Evolutionary conservation across 2,888 invertebrate genomes (phyloP).

Genomic region (Margaritifera margaritifera): DNA sequence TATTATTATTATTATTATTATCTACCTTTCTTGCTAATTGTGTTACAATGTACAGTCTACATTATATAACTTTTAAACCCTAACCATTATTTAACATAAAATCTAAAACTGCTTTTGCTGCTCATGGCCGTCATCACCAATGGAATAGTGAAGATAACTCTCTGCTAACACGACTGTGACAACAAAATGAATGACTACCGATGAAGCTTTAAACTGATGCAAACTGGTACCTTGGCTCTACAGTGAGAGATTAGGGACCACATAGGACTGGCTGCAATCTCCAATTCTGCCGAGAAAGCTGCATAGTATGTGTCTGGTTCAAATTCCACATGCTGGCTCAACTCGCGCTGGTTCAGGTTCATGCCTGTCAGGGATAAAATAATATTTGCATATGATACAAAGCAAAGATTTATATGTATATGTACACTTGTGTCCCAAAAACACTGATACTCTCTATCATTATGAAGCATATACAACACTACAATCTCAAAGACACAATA

Average conservation of each 20-base stretch:
- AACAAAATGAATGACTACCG: no score
- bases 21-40: no score
- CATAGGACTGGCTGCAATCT: slow-evolving; percentile 98
- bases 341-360: slow-evolving; percentile 95
- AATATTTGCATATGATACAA: slow-evolving; percentile 1
- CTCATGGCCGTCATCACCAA: no score
- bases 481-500: no score
- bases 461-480: no score
- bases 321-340: slow-evolving; percentile 93
- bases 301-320: slow-evolving; percentile 98
- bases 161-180: no score
- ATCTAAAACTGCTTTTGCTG: not conserved
- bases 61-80: no score
- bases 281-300: slow-evolving; percentile 96
- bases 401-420: no score
- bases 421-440: not conserved
- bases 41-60: no score
- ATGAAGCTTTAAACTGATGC: no score
- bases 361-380: slow-evolving; percentile 80
- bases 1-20: no score
- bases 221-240: slow-evolving; percentile 44
- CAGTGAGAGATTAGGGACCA: slow-evolving; percentile 93
- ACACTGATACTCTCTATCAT: not conserved
- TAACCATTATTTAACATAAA: not conserved
- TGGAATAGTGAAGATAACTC: no score